These are phyloP conservation scores for Spermophilus dauricus DNA, from an alignment of 2,113 vertebrate species.

Conservation along the genomic window DNA sequence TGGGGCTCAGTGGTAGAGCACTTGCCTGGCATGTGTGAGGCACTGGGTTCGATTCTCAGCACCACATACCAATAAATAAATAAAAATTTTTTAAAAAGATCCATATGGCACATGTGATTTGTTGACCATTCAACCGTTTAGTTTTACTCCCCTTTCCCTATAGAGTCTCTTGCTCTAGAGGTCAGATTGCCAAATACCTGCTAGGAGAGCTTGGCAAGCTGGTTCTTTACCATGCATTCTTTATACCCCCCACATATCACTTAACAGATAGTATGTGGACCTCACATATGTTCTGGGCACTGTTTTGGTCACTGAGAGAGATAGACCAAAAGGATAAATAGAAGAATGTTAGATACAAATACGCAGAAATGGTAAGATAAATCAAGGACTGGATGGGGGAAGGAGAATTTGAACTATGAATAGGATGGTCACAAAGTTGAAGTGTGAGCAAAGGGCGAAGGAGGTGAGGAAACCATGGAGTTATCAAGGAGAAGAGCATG, in stretches of 20 bases:
- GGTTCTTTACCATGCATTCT: background rate
- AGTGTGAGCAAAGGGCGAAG: background rate
- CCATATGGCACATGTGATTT: background rate
- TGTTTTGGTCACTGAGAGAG: background rate
- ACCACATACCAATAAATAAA: no score
- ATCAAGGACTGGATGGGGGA: background rate
- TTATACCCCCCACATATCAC: background rate
- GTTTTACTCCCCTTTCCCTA: background rate
- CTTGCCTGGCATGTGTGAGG: no score
- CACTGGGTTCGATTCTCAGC: no score
- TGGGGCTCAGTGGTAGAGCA: no score
- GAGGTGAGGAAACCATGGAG: background rate
- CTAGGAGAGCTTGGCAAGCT: background rate
- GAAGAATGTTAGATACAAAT: background rate
- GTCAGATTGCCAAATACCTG: background rate
- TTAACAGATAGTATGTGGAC: background rate
- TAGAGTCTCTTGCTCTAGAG: background rate
- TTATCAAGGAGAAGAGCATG: background rate
- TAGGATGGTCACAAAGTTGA: background rate
- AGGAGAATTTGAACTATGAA: background rate
- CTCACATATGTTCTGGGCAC: background rate
- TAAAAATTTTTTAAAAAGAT: no score
- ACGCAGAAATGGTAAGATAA: background rate
- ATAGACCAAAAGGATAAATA: background rate
- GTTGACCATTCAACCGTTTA: background rate